phyloP scores from a whole-genome alignment of 2,888 invertebrate species.

The Meiosimyza decipiens region DNA sequence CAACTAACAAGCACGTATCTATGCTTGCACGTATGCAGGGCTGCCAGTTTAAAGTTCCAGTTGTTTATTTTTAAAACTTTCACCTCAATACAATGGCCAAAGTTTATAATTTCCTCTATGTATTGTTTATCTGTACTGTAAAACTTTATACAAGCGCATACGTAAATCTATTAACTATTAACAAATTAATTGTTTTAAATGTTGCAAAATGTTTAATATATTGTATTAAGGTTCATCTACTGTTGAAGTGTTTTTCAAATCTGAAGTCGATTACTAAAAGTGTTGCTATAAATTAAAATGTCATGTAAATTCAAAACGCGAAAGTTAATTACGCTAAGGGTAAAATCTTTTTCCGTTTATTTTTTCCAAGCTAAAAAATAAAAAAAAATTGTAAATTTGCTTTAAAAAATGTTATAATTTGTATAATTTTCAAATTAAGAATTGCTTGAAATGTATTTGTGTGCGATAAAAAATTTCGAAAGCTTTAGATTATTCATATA shows the following conservation, averaged over 20 bases:
- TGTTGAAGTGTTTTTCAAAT: background rate
- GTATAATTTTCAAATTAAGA: conserved; percentile 2
- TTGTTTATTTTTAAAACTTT: too few species aligned
- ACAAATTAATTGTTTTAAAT: conserved; percentile 18
- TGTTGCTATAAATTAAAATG: conserved; percentile 14
- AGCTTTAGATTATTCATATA: too few species aligned
- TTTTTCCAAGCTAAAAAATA: background rate
- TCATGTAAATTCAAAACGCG: too few species aligned
- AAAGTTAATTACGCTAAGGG: too few species aligned
- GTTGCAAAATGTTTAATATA: conserved; percentile 26
- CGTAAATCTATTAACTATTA: conserved; percentile 4
- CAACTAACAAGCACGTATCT: too few species aligned
- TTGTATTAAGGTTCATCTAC: background rate
- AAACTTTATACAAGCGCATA: conserved; percentile 21
- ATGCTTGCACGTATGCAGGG: too few species aligned
- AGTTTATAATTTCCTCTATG: conserved; percentile 12
- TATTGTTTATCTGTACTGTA: conserved; percentile 15
- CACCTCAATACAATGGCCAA: background rate
- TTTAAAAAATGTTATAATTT: conserved; percentile 3
- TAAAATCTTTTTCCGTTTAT: too few species aligned
- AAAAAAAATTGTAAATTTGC: conserved; percentile 21
- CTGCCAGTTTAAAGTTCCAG: too few species aligned
- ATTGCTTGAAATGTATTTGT: too few species aligned
- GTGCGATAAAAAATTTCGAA: too few species aligned
- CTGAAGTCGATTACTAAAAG: background rate